Conservation (phyloP, 2,113 vertebrate species). For the Sinocyclocheilus anophthalmus region DNA sequence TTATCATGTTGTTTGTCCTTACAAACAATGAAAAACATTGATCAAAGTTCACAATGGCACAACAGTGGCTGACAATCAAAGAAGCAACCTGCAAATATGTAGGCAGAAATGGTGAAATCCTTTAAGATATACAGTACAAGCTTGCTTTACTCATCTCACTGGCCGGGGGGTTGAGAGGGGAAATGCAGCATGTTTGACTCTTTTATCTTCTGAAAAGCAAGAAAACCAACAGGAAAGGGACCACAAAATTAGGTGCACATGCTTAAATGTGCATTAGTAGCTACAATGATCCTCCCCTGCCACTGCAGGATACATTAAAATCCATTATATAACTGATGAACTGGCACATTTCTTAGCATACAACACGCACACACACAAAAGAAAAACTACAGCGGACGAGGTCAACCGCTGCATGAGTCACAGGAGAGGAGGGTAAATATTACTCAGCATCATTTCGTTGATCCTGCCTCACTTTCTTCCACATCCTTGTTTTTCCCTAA, state of each 20-base stretch:
- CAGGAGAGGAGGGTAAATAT: conserved; percentile 54
- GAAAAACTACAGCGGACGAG: conserved; percentile 36
- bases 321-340: conserved; percentile 62
- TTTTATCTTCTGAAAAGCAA: conserved; percentile 51
- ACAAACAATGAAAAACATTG: conserved; percentile 63
- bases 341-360: conserved; percentile 56
- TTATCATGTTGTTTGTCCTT: conserved; percentile 59
- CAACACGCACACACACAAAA: neutral
- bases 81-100: conserved; percentile 61
- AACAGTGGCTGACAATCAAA: conserved; percentile 66
- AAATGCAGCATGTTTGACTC: neutral
- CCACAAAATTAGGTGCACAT: neutral
- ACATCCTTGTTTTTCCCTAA: conserved; percentile 19
- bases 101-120: conserved; percentile 61
- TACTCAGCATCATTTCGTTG: conserved; percentile 62
- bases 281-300: conserved; percentile 58
- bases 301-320: conserved; percentile 54
- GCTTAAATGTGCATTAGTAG: conserved; percentile 30
- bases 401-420: conserved; percentile 61
- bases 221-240: conserved; percentile 63
- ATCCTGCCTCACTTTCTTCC: conserved; percentile 51
- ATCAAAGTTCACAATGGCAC: conserved; percentile 61
- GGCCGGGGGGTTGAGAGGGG: no score
- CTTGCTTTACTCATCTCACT: neutral
- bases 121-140: conserved; percentile 21